phyloP scores from a whole-genome alignment of 2,113 vertebrate species.

The Rhombomys opimus region DNA sequence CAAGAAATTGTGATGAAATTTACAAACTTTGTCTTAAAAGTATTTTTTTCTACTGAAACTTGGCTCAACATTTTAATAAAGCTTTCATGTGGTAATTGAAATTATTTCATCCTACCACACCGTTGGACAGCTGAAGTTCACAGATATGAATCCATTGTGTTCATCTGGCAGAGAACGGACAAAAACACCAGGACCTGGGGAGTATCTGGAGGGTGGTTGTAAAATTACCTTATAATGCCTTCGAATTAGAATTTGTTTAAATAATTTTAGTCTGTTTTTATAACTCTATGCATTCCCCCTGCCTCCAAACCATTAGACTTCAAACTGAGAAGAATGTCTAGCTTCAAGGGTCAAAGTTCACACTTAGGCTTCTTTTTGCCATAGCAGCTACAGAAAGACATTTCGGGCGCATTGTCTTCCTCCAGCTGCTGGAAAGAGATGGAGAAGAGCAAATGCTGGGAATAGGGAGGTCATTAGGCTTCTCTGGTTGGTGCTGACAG shows the following conservation, averaged over 20 bases:
- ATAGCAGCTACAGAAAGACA: neutral
- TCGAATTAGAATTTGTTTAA: constrained; percentile 37
- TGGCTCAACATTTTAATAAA: constrained; percentile 63
- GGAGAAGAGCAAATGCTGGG: neutral
- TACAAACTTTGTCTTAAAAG: constrained; percentile 53
- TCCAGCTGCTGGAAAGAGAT: constrained; percentile 3
- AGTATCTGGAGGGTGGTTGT: neutral
- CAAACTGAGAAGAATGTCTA: constrained; percentile 27
- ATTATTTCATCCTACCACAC: constrained; percentile 39
- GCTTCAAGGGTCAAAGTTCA: neutral
- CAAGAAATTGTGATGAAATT: constrained; percentile 45
- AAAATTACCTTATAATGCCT: constrained; percentile 1
- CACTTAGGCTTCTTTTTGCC: neutral
- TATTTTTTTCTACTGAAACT: constrained; percentile 67
- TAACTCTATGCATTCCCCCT: constrained; percentile 11
- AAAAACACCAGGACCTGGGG: neutral
- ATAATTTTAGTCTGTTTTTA: constrained; percentile 60
- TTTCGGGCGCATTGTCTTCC: neutral
- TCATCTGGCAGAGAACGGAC: neutral
- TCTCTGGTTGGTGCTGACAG: constrained; percentile 15
- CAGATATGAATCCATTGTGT: neutral
- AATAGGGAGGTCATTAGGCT: neutral
- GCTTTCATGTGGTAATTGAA: constrained; percentile 64
- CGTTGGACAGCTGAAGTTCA: neutral
- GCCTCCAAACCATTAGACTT: constrained; percentile 4